phyloP scores from a whole-genome alignment of 1,140 invertebrate species.

The Brachionus plicatilis region DNA sequence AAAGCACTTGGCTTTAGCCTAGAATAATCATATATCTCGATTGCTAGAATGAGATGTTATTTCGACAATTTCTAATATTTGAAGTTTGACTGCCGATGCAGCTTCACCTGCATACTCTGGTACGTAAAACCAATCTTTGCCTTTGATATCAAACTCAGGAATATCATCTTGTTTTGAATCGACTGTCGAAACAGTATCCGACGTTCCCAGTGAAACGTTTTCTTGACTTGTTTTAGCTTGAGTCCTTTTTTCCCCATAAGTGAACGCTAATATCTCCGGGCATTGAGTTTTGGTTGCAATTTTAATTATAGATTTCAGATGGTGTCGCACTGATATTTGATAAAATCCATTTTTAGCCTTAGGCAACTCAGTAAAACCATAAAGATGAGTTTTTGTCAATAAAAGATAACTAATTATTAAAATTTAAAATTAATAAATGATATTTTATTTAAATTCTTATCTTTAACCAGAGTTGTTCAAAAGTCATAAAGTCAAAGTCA shows the following conservation, averaged over 20 bases:
- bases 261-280: constrained; percentile 30
- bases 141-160: constrained; percentile 24
- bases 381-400: constrained; percentile 78
- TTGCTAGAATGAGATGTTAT: constrained; percentile 3
- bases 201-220: background rate
- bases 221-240: background rate
- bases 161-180: background rate
- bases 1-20: background rate
- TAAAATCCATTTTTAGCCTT: background rate
- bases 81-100: constrained; percentile 22
- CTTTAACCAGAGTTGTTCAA: no score
- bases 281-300: constrained; percentile 33
- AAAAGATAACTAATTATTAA: constrained; percentile 62
- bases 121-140: constrained; percentile 36
- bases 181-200: background rate
- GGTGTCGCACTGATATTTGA: constrained; percentile 26
- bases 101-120: constrained; percentile 37
- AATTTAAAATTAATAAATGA: no score
- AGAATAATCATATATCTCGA: background rate
- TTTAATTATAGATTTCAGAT: constrained; percentile 31
- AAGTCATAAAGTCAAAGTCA: no score
- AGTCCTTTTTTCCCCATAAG: constrained; percentile 34
- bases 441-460: no score
- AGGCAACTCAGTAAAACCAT: constrained; percentile 63
- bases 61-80: constrained; percentile 33